A percentile compares a stretch with the other conserved stretches of the same genome.
These are phyloP conservation scores for Sus cebifrons DNA, from an alignment of 2,797 vertebrate species.

Conservation along the genomic window DNA sequence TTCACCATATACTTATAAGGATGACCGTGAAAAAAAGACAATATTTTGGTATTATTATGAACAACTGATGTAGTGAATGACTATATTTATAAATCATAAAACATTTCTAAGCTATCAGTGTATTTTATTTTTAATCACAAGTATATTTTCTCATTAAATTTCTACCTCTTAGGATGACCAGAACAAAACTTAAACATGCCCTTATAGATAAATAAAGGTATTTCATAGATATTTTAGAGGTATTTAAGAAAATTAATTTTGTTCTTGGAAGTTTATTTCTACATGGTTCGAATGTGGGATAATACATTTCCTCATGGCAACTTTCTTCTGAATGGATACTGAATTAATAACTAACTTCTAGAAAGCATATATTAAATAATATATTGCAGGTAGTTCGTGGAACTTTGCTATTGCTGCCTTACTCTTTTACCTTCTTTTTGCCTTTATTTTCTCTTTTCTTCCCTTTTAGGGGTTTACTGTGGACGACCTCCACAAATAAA, in stretches of 20 bases:
- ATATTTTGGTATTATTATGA: conserved; percentile 5
- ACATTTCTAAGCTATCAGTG: conserved; percentile 23
- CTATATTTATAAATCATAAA: neutral
- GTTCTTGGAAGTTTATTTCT: conserved; percentile 57
- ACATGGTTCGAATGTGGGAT: neutral
- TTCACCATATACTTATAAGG: neutral
- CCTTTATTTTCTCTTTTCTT: conserved; percentile 7
- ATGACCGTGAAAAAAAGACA: neutral
- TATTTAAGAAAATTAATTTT: conserved; percentile 59
- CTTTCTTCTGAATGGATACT: neutral
- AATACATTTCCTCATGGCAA: conserved; percentile 40
- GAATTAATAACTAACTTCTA: conserved; percentile 25
- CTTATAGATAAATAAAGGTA: conserved; percentile 23
- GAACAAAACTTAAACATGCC: neutral
- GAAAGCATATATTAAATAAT: conserved; percentile 4
- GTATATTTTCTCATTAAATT: neutral
- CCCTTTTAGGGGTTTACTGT: conserved; percentile 83
- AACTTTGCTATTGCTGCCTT: conserved; percentile 13
- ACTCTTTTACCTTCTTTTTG: neutral
- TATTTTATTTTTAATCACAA: conserved; percentile 46
- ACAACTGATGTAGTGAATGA: neutral
- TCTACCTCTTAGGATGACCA: conserved; percentile 34
- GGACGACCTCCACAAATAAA: conserved; percentile 78
- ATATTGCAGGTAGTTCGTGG: neutral
- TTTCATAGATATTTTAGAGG: neutral